These are phyloP conservation scores for Aporophyla lueneburgensis DNA, from an alignment of 2,888 invertebrate genomes.

Conservation along the genomic window DNA sequence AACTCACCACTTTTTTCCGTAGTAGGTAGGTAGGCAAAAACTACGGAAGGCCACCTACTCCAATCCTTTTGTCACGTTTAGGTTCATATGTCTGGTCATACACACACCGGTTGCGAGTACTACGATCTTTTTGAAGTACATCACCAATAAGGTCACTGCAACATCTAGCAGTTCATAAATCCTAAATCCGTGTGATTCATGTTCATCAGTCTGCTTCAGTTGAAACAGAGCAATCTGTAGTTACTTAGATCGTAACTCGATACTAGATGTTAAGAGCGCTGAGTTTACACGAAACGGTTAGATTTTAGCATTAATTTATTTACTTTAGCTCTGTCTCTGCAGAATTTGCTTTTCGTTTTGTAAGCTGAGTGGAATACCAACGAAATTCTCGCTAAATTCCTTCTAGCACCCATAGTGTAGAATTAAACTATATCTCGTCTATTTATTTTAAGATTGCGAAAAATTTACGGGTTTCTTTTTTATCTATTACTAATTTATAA, in stretches of 20 bases:
- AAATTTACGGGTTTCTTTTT: not conserved
- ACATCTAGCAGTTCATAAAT: conserved; percentile 22
- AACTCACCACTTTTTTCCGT: too few relatives aligned
- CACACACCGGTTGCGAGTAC: too few relatives aligned
- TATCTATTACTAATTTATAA: not conserved
- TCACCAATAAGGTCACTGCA: not conserved
- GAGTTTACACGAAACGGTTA: conserved; percentile 22
- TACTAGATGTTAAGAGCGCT: conserved; percentile 55
- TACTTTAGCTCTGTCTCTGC: conserved; percentile 4
- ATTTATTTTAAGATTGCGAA: not conserved
- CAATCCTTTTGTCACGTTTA: too few relatives aligned
- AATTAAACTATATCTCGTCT: not conserved
- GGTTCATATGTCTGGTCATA: too few relatives aligned
- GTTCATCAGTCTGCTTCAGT: conserved; percentile 69
- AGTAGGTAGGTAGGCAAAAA: too few relatives aligned
- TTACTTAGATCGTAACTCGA: conserved; percentile 59
- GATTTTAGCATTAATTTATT: conserved; percentile 35
- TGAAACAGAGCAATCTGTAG: conserved; percentile 59
- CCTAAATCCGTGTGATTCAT: conserved; percentile 1
- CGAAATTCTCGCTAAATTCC: not conserved
- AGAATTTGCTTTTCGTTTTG: not conserved
- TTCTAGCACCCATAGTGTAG: not conserved
- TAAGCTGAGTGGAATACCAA: not conserved
- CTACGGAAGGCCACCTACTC: too few relatives aligned
- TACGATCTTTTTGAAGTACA: too few relatives aligned